Conservation (phyloP, 2,888 invertebrate genomes). For the Sinhomidia bicolor region DNA sequence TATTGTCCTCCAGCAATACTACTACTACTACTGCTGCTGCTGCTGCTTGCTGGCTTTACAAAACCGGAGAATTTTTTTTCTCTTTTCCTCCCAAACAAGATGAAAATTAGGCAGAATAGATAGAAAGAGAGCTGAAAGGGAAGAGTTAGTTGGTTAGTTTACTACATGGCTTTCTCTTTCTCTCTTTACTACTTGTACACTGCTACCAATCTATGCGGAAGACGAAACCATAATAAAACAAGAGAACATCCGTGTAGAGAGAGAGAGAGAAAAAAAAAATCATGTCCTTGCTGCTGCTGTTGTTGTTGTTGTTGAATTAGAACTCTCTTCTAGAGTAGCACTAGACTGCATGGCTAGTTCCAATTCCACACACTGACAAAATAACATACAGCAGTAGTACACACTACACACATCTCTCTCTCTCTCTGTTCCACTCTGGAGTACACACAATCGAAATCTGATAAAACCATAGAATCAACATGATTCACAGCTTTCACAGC, state of each 20-base stretch:
- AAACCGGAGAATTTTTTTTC: not conserved
- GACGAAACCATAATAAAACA: conserved; percentile 18
- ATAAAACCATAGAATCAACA: not conserved
- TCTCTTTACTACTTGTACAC: too few species aligned
- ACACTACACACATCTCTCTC: too few species aligned
- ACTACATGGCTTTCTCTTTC: not conserved
- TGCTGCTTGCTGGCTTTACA: too few species aligned
- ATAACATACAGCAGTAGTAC: too few species aligned
- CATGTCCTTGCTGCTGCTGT: not conserved
- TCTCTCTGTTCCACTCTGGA: not conserved
- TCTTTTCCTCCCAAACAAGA: conserved; percentile 5
- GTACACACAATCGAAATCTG: conserved; percentile 12
- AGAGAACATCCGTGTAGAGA: not conserved
- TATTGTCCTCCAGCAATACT: conserved; percentile 2
- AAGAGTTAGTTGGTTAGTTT: not conserved
- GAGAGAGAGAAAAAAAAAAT: not conserved
- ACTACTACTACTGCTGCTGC: too few species aligned
- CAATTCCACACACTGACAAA: too few species aligned
- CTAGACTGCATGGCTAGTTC: not conserved
- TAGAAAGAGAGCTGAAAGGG: not conserved
- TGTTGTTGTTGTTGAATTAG: not conserved
- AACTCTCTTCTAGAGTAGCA: too few species aligned
- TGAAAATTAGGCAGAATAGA: conserved; percentile 38
- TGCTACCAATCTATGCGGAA: too few species aligned
- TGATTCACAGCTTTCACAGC: not conserved